These are phyloP conservation scores for Darevskia nairensis DNA, from an alignment of 2,797 vertebrate species.

Conservation along the genomic window DNA sequence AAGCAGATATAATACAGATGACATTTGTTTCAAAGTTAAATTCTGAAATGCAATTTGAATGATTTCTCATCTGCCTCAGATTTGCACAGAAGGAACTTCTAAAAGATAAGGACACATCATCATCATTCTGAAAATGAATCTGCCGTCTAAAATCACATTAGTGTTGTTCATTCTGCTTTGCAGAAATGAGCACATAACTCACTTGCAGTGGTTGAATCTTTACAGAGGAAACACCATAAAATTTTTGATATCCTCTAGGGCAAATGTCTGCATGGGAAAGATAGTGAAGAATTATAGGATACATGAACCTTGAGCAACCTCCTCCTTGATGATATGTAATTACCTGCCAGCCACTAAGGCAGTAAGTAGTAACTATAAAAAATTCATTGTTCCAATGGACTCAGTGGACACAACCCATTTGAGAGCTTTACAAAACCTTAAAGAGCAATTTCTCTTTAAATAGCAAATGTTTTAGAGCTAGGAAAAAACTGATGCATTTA, in stretches of 20 bases:
- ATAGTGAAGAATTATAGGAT: conserved; percentile 76
- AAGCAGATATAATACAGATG: conserved; percentile 29
- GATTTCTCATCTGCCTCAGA: conserved; percentile 51
- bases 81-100: conserved; percentile 53
- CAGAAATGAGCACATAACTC: conserved; percentile 63
- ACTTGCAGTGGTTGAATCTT: conserved; percentile 49
- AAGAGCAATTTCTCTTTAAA: conserved; percentile 15
- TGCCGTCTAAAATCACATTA: conserved; percentile 55
- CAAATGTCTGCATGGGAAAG: conserved; percentile 69
- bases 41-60: conserved; percentile 55
- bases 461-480: conserved; percentile 17
- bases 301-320: conserved; percentile 58
- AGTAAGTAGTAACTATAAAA: conserved; percentile 58
- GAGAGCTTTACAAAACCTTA: neutral
- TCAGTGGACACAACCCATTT: neutral
- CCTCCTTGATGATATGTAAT: conserved; percentile 66
- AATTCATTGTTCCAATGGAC: conserved; percentile 47
- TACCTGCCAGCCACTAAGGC: conserved; percentile 63
- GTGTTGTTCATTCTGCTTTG: conserved; percentile 54
- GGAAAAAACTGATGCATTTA: conserved; percentile 23
- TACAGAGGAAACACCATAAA: conserved; percentile 45
- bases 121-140: conserved; percentile 59
- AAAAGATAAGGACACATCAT: conserved; percentile 60
- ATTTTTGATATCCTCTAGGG: conserved; percentile 38
- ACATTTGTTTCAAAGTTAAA: conserved; percentile 44